Base-by-base conservation (phyloP, 2,888 invertebrate genomes). In the Choristoneura rosaceana region DNA sequence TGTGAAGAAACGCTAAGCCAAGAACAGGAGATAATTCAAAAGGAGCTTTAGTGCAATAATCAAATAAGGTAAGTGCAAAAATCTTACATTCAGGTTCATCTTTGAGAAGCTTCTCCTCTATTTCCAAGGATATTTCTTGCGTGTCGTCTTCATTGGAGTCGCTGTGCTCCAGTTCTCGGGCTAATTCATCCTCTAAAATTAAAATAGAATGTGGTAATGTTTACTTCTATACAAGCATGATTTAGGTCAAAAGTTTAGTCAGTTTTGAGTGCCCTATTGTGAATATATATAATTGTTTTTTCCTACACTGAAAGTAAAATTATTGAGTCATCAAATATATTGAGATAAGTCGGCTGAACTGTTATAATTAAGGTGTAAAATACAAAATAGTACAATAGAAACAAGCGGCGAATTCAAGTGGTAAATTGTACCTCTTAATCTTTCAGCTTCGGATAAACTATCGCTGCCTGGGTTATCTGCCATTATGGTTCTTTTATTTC, bases 71-170 rank as follows among this genome's bases (percentile, higher is more conserved):
- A 47, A 47, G 47, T 47, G 7, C 9, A 14, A n/a, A 47, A 47
- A n/a, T 4, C 81, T 77, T 82, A 93, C 94, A 94, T 85, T 93
- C 93, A 47, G 94, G 93, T 83, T 93, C 93, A 80, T 94, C 94
- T 85, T 92, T 94, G 2, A 94, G 80, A 34, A 94, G 79, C 73
- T 91, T 94, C 75, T 94, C 94, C 82, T 94, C 94, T 69, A 90
- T 87, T 82, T 94, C 94, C 70, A 94, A 78, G 2, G 94, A 93
- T 77, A 94, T 91, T 75, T 94, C 94, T 79, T 92, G 92, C 17
- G 88, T 88, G 79, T 93, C 94, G 41, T 94, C 94, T 81, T 94
- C 94, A 76, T 90, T 92, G 3, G 93, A 94, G 79, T 94, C 94
- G 79, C 94, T 94, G 71, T 94, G 94, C 52, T 94, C 94, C 68